These are phyloP conservation scores for Oenanthe oenanthe DNA, from an alignment of 2,113 vertebrate genomes.

Conservation along the genomic window DNA sequence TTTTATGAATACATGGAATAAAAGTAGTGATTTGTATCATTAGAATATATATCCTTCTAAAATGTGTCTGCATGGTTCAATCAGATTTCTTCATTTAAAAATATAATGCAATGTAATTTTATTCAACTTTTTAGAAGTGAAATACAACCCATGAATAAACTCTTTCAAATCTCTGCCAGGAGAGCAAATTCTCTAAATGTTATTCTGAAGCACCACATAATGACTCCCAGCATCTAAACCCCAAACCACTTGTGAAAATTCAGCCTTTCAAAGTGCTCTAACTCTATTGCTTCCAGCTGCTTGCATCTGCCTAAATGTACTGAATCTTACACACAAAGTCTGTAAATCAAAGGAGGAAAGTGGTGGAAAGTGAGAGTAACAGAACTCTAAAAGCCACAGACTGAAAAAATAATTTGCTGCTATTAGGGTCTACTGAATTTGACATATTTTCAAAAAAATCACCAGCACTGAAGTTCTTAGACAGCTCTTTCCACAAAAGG, in stretches of 20 bases:
- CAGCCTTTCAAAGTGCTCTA: conserved; percentile 63
- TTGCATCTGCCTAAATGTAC: conserved; percentile 58
- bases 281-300: conserved; percentile 75
- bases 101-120: conserved; percentile 65
- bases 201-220: conserved; percentile 72
- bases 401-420: conserved; percentile 51
- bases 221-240: conserved; percentile 65
- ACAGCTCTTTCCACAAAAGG: conserved; percentile 2
- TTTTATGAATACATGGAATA: conserved; percentile 63
- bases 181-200: conserved; percentile 72
- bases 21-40: conserved; percentile 56
- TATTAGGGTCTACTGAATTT: conserved; percentile 3
- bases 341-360: conserved; percentile 61
- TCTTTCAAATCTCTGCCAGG: conserved; percentile 67
- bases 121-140: conserved; percentile 65
- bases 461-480: neutral
- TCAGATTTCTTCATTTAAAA: conserved; percentile 59
- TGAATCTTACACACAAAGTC: conserved; percentile 26
- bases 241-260: conserved; percentile 75
- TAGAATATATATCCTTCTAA: conserved; percentile 58
- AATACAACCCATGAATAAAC: conserved; percentile 71
- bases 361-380: neutral
- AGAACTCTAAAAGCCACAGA: neutral
- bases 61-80: conserved; percentile 51
- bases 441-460: conserved; percentile 1